phyloP scores from a whole-genome alignment of 2,888 invertebrate species.

The Pachymerium ferrugineum region DNA sequence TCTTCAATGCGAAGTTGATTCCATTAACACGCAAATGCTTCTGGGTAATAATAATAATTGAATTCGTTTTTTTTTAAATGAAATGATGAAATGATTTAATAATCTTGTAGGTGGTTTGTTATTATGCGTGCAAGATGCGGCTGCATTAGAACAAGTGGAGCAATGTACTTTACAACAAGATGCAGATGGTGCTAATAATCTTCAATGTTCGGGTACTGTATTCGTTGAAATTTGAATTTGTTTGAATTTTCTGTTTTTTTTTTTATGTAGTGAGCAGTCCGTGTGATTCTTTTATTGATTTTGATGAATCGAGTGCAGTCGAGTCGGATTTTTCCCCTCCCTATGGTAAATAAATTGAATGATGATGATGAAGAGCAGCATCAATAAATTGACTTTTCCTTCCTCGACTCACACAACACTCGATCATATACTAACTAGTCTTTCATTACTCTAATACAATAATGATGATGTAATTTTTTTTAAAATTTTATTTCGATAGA shows the following conservation, averaged over 20 bases:
- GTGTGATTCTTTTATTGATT: neutral
- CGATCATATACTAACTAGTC: no score
- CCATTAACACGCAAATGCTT: slow-evolving; percentile 80
- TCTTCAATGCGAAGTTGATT: slow-evolving; percentile 74
- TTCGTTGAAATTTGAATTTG: slow-evolving; percentile 40
- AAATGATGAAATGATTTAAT: slow-evolving; percentile 29
- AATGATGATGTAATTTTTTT: neutral
- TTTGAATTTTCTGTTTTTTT: neutral
- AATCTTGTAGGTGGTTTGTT: slow-evolving; percentile 60
- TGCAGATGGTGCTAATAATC: slow-evolving; percentile 48
- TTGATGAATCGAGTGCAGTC: slow-evolving; percentile 40
- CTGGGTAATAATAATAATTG: slow-evolving; percentile 52
- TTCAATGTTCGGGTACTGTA: slow-evolving; percentile 62
- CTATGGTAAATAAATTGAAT: no score
- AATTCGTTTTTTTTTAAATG: neutral
- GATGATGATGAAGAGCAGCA: no score
- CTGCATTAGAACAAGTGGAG: slow-evolving; percentile 66
- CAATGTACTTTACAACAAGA: slow-evolving; percentile 53
- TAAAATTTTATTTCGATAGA: slow-evolving; percentile 49
- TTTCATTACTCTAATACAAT: no score
- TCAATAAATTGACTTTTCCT: no score
- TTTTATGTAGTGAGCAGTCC: neutral
- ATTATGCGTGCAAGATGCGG: slow-evolving; percentile 71
- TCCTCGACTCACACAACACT: no score
- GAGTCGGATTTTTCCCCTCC: no score